Evolutionary conservation across 2,113 vertebrate genomes (phyloP).

Genomic region (Myotis lucifugus): DNA sequence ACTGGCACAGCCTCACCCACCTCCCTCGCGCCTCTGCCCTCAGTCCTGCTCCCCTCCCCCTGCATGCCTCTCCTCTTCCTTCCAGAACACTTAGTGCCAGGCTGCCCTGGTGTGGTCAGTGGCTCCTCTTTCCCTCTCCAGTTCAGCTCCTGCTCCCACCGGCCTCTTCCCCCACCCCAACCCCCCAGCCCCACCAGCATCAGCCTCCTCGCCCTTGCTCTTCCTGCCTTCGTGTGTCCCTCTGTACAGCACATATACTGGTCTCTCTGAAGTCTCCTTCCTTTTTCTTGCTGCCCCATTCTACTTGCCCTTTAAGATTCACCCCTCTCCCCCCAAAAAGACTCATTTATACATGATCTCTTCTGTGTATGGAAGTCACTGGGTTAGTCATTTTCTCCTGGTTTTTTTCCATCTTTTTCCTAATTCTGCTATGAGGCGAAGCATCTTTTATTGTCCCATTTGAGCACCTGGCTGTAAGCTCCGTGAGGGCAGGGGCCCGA

Average conservation of each 20-base stretch:
- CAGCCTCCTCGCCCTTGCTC: neutral
- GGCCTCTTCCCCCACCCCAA: neutral
- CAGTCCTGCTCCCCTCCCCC: neutral
- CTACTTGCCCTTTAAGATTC: neutral
- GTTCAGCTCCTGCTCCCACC: neutral
- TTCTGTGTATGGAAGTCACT: neutral
- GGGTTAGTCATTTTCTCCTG: neutral
- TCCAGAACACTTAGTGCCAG: neutral
- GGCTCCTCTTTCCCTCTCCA: neutral
- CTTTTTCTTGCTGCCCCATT: neutral
- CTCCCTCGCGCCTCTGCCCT: rapidly evolving
- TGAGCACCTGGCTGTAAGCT: neutral
- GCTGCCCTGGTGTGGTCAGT: neutral
- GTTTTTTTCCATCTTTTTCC: neutral
- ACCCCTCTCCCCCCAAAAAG: neutral
- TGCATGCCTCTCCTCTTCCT: neutral
- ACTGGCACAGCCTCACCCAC: too few species aligned
- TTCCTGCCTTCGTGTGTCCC: neutral
- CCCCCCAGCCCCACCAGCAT: too few species aligned
- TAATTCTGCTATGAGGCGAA: neutral
- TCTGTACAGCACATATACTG: rapidly evolving
- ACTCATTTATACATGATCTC: neutral
- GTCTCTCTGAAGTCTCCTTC: neutral
- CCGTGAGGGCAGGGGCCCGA: neutral
- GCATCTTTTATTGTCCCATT: neutral